Evolutionary conservation across 2,888 invertebrate species (phyloP).

Genomic region (Sussaba pulchella): DNA sequence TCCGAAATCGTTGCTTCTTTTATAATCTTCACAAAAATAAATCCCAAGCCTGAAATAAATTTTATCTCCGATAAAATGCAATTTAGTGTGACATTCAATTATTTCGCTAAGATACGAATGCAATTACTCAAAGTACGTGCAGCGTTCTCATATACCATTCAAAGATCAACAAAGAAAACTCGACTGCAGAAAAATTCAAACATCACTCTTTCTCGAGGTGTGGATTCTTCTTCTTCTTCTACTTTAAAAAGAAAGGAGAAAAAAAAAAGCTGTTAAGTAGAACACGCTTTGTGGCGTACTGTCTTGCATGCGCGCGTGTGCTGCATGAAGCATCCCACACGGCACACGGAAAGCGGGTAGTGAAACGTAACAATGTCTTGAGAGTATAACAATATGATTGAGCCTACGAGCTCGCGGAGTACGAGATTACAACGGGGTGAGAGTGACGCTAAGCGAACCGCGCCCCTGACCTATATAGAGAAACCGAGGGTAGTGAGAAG

Average conservation of each 20-base stretch:
- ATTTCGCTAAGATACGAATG: too few species aligned
- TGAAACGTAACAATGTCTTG: conserved; percentile 29
- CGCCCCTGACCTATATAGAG: conserved; percentile 70
- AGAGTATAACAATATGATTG: conserved; percentile 27
- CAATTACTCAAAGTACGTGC: too few species aligned
- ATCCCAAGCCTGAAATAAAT: too few species aligned
- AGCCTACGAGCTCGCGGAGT: conserved; percentile 12
- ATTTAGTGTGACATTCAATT: too few species aligned
- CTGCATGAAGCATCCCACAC: not conserved
- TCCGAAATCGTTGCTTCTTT: too few species aligned
- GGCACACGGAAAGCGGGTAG: not conserved
- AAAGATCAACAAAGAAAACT: not conserved
- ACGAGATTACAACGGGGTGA: conserved; percentile 43
- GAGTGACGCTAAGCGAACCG: conserved; percentile 62
- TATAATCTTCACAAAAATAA: too few species aligned
- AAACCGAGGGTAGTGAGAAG: conserved; percentile 8
- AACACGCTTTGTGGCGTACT: not conserved
- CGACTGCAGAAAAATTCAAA: too few species aligned
- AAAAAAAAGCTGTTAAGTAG: conserved; percentile 2
- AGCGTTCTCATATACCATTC: too few species aligned
- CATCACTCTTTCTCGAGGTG: too few species aligned
- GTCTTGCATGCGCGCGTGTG: too few species aligned
- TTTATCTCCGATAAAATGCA: too few species aligned
- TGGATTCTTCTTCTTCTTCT: not conserved
- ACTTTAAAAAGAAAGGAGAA: not conserved